These are phyloP conservation scores for Drosophila pseudotalamancana DNA, from an alignment of 2,888 invertebrate species.

Conservation along the genomic window DNA sequence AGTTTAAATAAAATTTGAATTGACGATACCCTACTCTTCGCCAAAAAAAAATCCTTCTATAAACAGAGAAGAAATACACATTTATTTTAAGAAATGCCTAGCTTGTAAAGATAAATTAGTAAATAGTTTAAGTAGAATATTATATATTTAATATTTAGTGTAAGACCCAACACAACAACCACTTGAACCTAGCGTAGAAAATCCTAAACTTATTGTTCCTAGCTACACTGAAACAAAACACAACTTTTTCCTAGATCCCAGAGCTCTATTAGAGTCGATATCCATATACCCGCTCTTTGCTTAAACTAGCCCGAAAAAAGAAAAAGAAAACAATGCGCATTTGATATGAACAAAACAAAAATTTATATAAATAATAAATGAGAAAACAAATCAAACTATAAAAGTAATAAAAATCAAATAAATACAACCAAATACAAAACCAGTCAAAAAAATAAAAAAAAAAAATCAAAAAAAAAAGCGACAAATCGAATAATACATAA, in stretches of 20 bases:
- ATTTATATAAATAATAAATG: conserved; percentile 16
- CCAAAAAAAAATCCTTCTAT: too few species aligned
- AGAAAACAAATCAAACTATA: conserved; percentile 19
- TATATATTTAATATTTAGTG: conserved; percentile 4
- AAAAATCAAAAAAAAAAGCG: conserved; percentile 21
- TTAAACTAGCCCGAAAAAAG: conserved; percentile 41
- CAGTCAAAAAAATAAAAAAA: conserved; percentile 20
- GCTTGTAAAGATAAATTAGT: neutral
- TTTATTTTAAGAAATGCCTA: too few species aligned
- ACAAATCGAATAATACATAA: conserved; percentile 62
- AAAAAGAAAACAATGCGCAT: conserved; percentile 58
- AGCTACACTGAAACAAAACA: conserved; percentile 30
- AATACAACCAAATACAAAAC: conserved; percentile 28
- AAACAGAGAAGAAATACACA: too few species aligned
- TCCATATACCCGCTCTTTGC: conserved; percentile 1
- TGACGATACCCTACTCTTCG: too few species aligned
- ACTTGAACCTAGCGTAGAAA: conserved; percentile 21
- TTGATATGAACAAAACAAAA: conserved; percentile 46
- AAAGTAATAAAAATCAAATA: conserved; percentile 1
- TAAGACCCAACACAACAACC: conserved; percentile 11
- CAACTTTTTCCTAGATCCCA: conserved; percentile 28
- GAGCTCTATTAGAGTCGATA: conserved; percentile 8
- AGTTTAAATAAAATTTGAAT: neutral
- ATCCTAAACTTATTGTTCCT: conserved; percentile 16
- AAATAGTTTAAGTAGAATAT: conserved; percentile 13